Base-by-base conservation (phyloP, 2,797 vertebrate species). In the Macropodus opercularis region DNA sequence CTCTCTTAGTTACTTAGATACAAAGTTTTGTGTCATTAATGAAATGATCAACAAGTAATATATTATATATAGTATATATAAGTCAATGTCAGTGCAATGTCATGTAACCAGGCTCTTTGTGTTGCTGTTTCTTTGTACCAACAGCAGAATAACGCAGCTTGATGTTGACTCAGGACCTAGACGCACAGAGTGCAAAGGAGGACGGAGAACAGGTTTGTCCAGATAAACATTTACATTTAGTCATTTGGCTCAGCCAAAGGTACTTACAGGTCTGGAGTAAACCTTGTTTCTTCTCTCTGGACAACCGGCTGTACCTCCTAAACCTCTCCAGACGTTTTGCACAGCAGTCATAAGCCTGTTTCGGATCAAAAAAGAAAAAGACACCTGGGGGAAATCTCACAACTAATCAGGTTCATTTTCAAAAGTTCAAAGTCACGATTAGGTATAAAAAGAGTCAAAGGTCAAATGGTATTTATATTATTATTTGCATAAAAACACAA, bases 201-300 rank as follows among this genome's bases (percentile, higher is more conserved):
- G 39, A 66, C 9, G 1, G 48, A 62, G 31, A 87, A 74, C 85
- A 90, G 89, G 90, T 91, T 84, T 69, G 89, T 81, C 64, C 32
- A 61, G 15, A 71, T 50, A 15, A 6, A 47, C n/a, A 39, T 21
- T 17, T 36, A 35, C 15, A 17, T 52, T 31, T 3, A 8, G 3
- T 18, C 29, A n/a, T 50, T 49, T 41, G 31, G 31, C 13, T 32
- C 14, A 32, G 3, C 29, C 11, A 31, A 12, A 32, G 31, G 4
- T 5, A 32, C 13, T 26, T 32, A 32, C 31, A 14, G 31, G 31
- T 32, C 31, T 13, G 31, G 4, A 32, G 31, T n/a, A n/a, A n/a
- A n/a, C n/a, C n/a, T n/a, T n/a, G n/a, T n/a, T n/a, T n/a, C n/a
- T n/a, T n/a, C n/a, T n/a, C n/a, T n/a, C 26, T 27, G 34, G 34